Conservation (phyloP, 2,113 vertebrate species). For the Hylia prasina region DNA sequence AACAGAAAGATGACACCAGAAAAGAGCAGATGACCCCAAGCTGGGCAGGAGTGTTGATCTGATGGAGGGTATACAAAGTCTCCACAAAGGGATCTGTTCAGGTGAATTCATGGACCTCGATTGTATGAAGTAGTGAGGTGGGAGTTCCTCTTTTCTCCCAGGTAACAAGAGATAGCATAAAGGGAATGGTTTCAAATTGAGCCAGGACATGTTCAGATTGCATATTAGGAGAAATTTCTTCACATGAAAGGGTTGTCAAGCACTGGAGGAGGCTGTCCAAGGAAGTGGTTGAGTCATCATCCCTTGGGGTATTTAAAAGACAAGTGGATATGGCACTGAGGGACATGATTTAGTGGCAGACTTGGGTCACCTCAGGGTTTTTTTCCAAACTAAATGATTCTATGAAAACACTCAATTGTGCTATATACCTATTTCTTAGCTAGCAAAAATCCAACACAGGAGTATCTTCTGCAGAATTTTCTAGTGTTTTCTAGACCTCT, state of each 20-base stretch:
- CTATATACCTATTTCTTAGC: not conserved
- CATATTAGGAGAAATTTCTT: not conserved
- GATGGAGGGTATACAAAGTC: not conserved
- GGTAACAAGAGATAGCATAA: not conserved
- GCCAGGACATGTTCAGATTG: not conserved
- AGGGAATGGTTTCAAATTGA: not conserved
- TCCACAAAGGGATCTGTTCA: not conserved
- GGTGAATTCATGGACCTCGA: not conserved
- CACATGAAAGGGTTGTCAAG: not conserved
- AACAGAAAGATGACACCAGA: not conserved
- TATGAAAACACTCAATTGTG: not conserved
- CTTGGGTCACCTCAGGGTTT: not conserved
- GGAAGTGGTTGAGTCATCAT: not conserved
- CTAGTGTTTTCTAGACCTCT: not conserved
- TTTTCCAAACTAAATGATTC: not conserved
- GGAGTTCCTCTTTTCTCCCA: not conserved
- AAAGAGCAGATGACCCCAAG: not conserved
- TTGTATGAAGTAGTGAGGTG: not conserved
- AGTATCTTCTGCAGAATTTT: not conserved
- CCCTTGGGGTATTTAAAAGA: not conserved
- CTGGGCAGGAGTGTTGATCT: not conserved
- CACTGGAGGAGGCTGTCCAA: not conserved
- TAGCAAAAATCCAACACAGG: not conserved
- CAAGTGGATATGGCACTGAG: not conserved
- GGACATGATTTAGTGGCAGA: not conserved